phyloP scores from a whole-genome alignment of 2,888 invertebrate species.

The Drosophila nigricruria region DNA sequence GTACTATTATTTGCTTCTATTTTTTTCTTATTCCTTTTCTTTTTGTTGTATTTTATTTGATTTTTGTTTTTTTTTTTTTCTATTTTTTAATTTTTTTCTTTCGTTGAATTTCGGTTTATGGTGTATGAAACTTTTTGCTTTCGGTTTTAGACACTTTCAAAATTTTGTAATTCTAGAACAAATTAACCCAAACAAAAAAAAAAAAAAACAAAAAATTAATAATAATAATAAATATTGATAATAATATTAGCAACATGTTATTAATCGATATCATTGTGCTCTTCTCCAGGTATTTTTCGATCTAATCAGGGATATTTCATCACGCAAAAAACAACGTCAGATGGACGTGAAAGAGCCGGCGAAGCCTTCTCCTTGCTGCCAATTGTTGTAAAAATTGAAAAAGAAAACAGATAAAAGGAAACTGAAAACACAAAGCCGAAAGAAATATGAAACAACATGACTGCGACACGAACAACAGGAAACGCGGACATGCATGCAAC shows the following conservation, averaged over 20 bases:
- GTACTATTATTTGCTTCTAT: neutral
- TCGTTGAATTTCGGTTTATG: conserved; percentile 29
- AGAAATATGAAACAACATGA: neutral
- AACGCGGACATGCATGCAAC: conserved; percentile 1
- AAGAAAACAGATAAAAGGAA: neutral
- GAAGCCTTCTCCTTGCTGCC: conserved; percentile 86
- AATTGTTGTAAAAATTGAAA: conserved; percentile 83
- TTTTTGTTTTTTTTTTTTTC: neutral
- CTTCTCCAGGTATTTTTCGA: conserved; percentile 85
- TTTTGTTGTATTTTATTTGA: conserved; percentile 9
- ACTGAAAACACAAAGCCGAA: neutral
- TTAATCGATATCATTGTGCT: neutral
- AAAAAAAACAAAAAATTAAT: neutral
- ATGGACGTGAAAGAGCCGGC: conserved; percentile 85
- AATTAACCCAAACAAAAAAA: conserved; percentile 19
- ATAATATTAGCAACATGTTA: neutral
- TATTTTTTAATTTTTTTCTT: neutral
- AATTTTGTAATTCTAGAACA: conserved; percentile 54
- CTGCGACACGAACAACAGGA: conserved; percentile 5
- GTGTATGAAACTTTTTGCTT: conserved; percentile 55
- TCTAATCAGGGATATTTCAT: conserved; percentile 86
- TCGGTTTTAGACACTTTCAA: conserved; percentile 49
- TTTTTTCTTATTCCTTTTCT: neutral
- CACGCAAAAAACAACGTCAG: conserved; percentile 85
- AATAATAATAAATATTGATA: neutral